These are phyloP conservation scores for Leptodactylus fallax DNA, from an alignment of 2,797 vertebrate genomes.

Conservation along the genomic window DNA sequence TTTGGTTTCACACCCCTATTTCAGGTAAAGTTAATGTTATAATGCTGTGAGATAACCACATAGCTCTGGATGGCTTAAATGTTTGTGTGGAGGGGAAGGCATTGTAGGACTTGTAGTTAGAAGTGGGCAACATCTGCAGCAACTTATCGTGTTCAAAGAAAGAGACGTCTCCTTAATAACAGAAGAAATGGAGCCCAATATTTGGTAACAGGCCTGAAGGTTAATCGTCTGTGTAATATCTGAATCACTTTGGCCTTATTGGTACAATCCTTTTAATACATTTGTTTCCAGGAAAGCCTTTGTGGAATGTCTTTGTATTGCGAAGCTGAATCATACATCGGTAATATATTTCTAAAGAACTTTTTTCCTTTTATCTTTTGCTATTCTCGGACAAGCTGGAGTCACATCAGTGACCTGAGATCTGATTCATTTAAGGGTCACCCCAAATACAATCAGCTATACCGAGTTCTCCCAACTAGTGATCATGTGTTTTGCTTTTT, in stretches of 20 bases:
- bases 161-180: background rate
- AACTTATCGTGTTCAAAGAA: background rate
- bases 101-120: background rate
- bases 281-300: conserved; percentile 2
- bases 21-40: too few relatives aligned
- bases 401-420: background rate
- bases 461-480: background rate
- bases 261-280: background rate
- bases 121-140: background rate
- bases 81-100: too few relatives aligned
- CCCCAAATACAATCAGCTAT: background rate
- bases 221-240: background rate
- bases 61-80: too few relatives aligned
- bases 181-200: background rate
- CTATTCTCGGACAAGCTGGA: background rate
- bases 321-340: background rate
- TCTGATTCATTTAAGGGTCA: background rate
- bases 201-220: background rate
- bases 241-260: background rate
- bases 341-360: background rate
- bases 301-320: background rate
- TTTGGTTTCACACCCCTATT: too few relatives aligned
- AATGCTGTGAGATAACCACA: too few relatives aligned
- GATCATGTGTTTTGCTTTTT: too few relatives aligned
- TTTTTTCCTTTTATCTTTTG: background rate